These are phyloP conservation scores for Carapus acus DNA, from an alignment of 2,797 vertebrate genomes.

Conservation along the genomic window DNA sequence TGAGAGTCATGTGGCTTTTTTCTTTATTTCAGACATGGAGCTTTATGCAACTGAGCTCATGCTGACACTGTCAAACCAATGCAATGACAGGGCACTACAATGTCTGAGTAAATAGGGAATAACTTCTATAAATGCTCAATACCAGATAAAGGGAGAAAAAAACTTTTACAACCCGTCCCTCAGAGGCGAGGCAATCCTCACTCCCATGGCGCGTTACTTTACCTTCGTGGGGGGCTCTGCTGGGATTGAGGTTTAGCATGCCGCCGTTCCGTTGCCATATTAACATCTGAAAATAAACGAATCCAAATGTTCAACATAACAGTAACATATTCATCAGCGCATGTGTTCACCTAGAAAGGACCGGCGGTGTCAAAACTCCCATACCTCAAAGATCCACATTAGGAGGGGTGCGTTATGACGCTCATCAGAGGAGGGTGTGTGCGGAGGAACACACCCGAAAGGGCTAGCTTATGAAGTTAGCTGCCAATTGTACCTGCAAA, in stretches of 20 bases:
- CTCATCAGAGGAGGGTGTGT: constrained; percentile 11
- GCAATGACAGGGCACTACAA: constrained; percentile 10
- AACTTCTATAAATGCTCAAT: too few species aligned
- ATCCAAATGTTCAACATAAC: constrained; percentile 97
- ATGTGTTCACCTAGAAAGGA: constrained; percentile 55
- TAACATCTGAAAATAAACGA: constrained; percentile 99
- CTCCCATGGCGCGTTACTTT: constrained; percentile 82
- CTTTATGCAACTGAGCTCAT: constrained; percentile 12
- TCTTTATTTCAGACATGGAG: constrained; percentile 70
- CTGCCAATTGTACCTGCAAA: not conserved
- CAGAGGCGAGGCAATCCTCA: constrained; percentile 61
- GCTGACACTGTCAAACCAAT: constrained; percentile 8
- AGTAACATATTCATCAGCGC: constrained; percentile 59
- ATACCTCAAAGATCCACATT: not conserved
- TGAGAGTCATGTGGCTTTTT: constrained; percentile 47
- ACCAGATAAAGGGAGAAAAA: too few species aligned
- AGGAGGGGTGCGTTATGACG: too few species aligned
- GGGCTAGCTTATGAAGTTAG: too few species aligned
- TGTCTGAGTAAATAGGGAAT: constrained; percentile 29
- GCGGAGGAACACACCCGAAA: constrained; percentile 7
- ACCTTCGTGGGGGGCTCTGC: constrained; percentile 98
- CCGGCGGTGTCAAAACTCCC: constrained; percentile 44
- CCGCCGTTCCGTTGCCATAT: constrained; percentile 99
- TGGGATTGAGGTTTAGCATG: constrained; percentile 91
- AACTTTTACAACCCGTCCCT: constrained; percentile 52